A percentile compares a stretch with the other conserved stretches of the same genome.
Conservation (phyloP, 1,140 invertebrate species). For the Temnothorax longispinosus region DNA sequence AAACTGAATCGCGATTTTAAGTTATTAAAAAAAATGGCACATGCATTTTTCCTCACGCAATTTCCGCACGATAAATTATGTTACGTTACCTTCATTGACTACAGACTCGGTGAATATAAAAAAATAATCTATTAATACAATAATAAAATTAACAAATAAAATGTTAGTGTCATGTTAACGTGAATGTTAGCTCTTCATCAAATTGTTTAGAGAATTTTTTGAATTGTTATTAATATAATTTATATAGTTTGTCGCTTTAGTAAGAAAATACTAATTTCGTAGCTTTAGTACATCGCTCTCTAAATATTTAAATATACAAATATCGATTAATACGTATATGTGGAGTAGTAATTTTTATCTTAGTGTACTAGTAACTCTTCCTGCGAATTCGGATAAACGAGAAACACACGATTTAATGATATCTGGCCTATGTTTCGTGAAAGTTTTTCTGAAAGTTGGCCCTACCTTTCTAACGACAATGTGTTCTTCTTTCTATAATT, state of each 20-base stretch:
- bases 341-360: conserved; percentile 28
- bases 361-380: conserved; percentile 1
- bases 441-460: background rate
- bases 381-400: background rate
- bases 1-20: background rate
- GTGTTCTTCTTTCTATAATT: conserved; percentile 40
- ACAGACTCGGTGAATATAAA: background rate
- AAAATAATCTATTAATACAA: conserved; percentile 9
- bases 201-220: conserved; percentile 35
- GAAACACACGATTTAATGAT: background rate
- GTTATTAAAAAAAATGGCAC: background rate
- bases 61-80: conserved; percentile 15
- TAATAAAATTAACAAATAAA: conserved; percentile 16
- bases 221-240: background rate
- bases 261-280: background rate
- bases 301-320: conserved; percentile 28
- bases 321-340: conserved; percentile 13
- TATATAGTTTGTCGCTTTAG: background rate
- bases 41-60: conserved; percentile 13
- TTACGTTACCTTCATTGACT: conserved; percentile 9
- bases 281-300: background rate
- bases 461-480: conserved; percentile 11
- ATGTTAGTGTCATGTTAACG: conserved; percentile 17
- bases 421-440: conserved; percentile 23
- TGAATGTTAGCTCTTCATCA: conserved; percentile 23